Conservation (phyloP, 2,888 invertebrate species). For the Odontocerum albicorne region DNA sequence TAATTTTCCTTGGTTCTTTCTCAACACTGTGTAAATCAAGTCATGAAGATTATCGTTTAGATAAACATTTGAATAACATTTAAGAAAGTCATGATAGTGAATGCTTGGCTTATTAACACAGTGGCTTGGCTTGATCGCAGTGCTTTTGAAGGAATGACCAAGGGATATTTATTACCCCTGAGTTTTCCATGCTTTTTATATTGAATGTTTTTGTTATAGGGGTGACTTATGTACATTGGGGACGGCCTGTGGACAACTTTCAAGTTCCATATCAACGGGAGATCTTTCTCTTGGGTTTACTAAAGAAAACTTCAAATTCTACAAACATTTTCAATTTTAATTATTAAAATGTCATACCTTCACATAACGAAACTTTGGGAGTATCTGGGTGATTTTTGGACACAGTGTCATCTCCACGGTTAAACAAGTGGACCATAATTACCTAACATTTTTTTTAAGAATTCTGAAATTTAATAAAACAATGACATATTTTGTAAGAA, state of each 20-base stretch:
- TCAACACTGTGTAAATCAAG: constrained; percentile 7
- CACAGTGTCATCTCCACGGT: no score
- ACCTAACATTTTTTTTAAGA: no score
- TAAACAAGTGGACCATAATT: no score
- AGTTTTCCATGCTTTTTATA: constrained; percentile 18
- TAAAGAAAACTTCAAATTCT: no score
- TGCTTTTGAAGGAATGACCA: constrained; percentile 4
- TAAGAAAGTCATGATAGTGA: no score
- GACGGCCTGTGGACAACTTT: not conserved
- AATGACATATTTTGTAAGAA: no score
- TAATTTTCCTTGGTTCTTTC: constrained; percentile 5
- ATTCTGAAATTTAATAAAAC: no score
- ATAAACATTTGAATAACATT: no score
- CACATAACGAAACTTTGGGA: no score
- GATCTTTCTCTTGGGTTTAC: not conserved
- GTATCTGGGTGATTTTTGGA: no score
- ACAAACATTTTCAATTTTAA: no score
- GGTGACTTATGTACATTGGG: constrained; percentile 34
- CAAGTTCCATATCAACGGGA: not conserved
- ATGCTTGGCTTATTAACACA: not conserved
- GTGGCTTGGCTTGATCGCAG: constrained; percentile 10
- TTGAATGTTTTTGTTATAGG: constrained; percentile 33
- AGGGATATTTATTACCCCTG: not conserved
- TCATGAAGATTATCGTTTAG: not conserved
- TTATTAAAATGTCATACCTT: no score